A percentile compares a stretch with the other conserved stretches of the same genome.
These are phyloP conservation scores for Nomada hirtipes DNA, from an alignment of 2,888 invertebrate species.

Conservation along the genomic window DNA sequence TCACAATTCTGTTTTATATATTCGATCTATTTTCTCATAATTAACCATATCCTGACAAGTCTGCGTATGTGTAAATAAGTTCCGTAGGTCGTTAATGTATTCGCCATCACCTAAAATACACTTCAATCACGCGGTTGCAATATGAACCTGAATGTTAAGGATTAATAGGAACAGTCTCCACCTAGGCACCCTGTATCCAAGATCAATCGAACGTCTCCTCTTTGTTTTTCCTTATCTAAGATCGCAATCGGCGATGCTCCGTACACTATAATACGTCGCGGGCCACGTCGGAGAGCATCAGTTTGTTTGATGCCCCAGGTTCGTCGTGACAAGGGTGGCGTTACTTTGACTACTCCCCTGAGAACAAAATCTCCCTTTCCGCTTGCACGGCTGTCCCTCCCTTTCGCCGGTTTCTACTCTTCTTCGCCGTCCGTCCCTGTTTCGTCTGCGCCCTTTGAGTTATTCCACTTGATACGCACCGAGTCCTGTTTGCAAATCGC, in stretches of 20 bases:
- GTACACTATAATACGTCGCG: constrained; percentile 36
- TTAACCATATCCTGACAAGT: too few species aligned
- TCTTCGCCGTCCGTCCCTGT: constrained; percentile 55
- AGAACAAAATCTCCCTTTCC: constrained; percentile 83
- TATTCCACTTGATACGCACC: constrained; percentile 54
- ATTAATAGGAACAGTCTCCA: constrained; percentile 17
- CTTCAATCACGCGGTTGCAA: not conserved
- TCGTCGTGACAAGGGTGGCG: constrained; percentile 81
- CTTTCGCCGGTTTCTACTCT: constrained; percentile 51
- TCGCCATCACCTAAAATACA: too few species aligned
- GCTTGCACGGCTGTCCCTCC: constrained; percentile 60
- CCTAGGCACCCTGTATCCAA: constrained; percentile 14
- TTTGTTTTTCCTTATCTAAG: constrained; percentile 49
- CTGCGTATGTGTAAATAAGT: too few species aligned
- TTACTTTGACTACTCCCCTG: constrained; percentile 84
- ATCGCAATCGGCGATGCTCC: constrained; percentile 55
- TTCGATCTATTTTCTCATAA: too few species aligned
- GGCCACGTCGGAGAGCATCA: constrained; percentile 76
- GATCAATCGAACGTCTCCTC: constrained; percentile 48
- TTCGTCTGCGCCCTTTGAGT: constrained; percentile 59
- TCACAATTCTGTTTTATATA: too few species aligned
- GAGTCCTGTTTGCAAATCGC: constrained; percentile 79
- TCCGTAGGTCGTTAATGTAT: too few species aligned
- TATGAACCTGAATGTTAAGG: not conserved
- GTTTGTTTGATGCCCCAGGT: constrained; percentile 82